Evolutionary conservation across 64 coral and sea anemone species (phyloP), one percentile per base, ranked within the genome.

Genomic region (Stylophora pistillata): DNA sequence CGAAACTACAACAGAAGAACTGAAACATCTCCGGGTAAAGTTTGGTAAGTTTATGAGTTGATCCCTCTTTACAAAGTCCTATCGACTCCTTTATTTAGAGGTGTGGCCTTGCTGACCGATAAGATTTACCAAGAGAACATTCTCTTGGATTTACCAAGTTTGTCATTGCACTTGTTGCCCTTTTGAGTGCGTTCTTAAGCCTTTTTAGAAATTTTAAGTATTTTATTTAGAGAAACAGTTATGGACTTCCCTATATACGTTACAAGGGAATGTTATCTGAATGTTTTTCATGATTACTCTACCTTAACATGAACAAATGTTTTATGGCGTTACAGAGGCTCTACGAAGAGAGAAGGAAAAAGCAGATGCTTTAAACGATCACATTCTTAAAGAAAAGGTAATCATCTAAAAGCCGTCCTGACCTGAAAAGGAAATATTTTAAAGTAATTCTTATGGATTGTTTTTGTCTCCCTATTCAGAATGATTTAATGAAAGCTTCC

Each of bases 371-470:
- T 73, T 76, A 59, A 73, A 74, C 54, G 30, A 75, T 25, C 71
- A 75, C 52, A 76, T 76, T 32, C 34, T 74, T 1, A 59, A 87
- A 75, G 85, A 87, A 73, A 74, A 74, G 85, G 85, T 87, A 74
- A 58, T 33, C 32, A 53, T 9, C 1, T 15, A 33, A 76, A 4
- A 76, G 9, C 33, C n/a, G 21, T 77, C 33, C 29, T 13, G 53
- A 77, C 2, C 5, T 5, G 13, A 77, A 77, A 9, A 27, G 74
- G 4, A 41, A 52, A 56, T 77, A 77, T 52, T 77, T 41, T 77
- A 13, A 0, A 21, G 2, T 34, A 2, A 5, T 56, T 34, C 10
- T 31, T 68, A 23, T 26, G 6, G 7, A 13, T 86, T 11, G 9
- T 86, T 18, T 73, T 74, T 57, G 20, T 17, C 56, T 58, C 32